phyloP scores from a whole-genome alignment of 2,113 vertebrate genomes.

The Pterocles burchelli region DNA sequence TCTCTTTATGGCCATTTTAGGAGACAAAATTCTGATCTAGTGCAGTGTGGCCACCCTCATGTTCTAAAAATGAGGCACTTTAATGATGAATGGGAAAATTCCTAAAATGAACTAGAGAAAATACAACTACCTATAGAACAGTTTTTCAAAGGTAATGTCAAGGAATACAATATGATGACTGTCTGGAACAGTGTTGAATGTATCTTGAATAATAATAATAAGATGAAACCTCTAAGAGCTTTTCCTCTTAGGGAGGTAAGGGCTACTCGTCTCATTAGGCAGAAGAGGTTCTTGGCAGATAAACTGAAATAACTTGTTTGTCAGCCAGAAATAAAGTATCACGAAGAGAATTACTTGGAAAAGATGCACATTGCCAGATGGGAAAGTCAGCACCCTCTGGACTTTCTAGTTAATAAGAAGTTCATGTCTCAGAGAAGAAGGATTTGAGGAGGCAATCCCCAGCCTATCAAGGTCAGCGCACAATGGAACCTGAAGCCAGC shows the following conservation, averaged over 20 bases:
- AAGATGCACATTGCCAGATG: background rate
- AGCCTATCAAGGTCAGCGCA: background rate
- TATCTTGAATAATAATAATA: background rate
- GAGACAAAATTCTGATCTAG: background rate
- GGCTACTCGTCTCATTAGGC: background rate
- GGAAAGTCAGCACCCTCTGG: background rate
- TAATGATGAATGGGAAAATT: background rate
- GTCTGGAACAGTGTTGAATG: background rate
- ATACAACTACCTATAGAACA: background rate
- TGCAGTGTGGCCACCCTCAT: background rate
- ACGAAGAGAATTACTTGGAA: background rate
- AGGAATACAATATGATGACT: background rate
- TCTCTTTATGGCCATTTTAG: background rate
- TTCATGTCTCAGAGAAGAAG: background rate
- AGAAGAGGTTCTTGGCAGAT: background rate
- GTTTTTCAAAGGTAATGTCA: background rate
- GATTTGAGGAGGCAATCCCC: background rate
- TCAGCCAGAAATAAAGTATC: background rate
- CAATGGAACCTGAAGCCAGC: background rate
- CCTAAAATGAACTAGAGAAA: background rate
- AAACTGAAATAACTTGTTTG: background rate
- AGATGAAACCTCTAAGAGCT: background rate
- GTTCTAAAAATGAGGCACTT: background rate
- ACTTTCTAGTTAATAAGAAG: background rate
- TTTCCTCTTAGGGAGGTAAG: background rate